Conservation (phyloP, 2,113 vertebrate species). For the Labrus mixtus region DNA sequence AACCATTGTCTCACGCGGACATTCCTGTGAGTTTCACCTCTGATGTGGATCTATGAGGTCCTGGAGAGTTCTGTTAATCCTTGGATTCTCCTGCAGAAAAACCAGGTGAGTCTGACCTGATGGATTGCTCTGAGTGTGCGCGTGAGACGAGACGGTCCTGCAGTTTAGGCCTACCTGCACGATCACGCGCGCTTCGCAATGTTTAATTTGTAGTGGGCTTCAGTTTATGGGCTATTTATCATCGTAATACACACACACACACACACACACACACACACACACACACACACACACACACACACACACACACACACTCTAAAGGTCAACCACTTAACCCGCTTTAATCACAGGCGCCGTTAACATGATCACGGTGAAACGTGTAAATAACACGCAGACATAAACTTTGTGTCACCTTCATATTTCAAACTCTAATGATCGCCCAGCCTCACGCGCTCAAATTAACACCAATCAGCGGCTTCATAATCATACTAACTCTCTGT, state of each 20-base stretch:
- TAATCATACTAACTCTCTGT: background rate
- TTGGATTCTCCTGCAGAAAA: background rate
- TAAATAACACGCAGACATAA: conserved; percentile 60
- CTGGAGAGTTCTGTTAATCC: background rate
- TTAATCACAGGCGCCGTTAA: conserved; percentile 70
- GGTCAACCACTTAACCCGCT: conserved; percentile 73
- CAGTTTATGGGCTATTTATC: conserved; percentile 43
- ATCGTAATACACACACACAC: conserved; percentile 25
- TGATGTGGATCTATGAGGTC: conserved; percentile 5
- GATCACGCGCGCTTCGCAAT: background rate
- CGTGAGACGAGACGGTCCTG: no score
- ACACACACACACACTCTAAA: background rate
- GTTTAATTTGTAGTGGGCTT: conserved; percentile 33
- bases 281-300: conserved; percentile 3
- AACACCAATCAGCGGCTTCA: background rate
- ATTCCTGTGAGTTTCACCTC: background rate
- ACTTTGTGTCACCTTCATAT: conserved; percentile 46
- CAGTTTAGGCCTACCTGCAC: background rate
- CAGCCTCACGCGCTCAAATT: background rate
- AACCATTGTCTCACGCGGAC: conserved; percentile 7
- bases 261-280: background rate
- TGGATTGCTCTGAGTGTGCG: conserved; percentile 8
- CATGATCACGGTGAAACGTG: conserved; percentile 61
- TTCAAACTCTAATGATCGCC: conserved; percentile 30
- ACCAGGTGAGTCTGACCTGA: conserved; percentile 10